Evolutionary conservation across 1,140 invertebrate genomes (phyloP), one percentile per base, ranked within the genome.

Genomic region (Hirudo medicinalis): DNA sequence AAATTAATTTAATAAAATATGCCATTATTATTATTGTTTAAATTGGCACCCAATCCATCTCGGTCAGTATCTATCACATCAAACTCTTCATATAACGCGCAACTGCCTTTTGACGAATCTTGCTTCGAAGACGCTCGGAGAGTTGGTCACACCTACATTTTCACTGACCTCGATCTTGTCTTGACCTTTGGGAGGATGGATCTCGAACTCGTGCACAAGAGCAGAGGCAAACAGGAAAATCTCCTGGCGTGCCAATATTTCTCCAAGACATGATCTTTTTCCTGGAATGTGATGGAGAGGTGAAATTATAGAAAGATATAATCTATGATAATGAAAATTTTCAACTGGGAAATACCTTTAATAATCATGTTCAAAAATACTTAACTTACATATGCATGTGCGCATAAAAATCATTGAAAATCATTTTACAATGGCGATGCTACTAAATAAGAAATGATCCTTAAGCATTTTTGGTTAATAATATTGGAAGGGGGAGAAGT

Each of bases 191-290:
- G 72, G 40, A 4, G 57, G 70, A 22, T 67, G 17, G 43, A 76
- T 71, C 4, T 71, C 27, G 70, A 77, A 77, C 54, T 72, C 71
- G 70, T 77, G 77, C 53, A 77, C 6, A 32, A 78, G 27, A 43
- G 73, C 68, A 13, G 75, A 71, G 29, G 76, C 70, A 66, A 77
- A 76, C 36, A 78, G 54, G 54, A 76, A 77, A 15, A 76, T 53
- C 54, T 78, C 76, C 67, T 76, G 72, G 19, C 72, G 69, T 2
- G 76, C 77, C 29, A 78, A 60, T 9, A n/a, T 55, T 69, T 78
- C 76, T 32, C 77, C 77, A 20, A 77, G 60, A 73, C 76, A 77
- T 9, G 54, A 57, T 29, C 76, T 68, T 54, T 71, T 55, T 19
- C 75, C 76, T 75, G 63, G 15, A 70, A 63, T 55, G 29, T 15